Conservation (phyloP, 2,113 vertebrate species). For the Oreochromis niloticus region DNA sequence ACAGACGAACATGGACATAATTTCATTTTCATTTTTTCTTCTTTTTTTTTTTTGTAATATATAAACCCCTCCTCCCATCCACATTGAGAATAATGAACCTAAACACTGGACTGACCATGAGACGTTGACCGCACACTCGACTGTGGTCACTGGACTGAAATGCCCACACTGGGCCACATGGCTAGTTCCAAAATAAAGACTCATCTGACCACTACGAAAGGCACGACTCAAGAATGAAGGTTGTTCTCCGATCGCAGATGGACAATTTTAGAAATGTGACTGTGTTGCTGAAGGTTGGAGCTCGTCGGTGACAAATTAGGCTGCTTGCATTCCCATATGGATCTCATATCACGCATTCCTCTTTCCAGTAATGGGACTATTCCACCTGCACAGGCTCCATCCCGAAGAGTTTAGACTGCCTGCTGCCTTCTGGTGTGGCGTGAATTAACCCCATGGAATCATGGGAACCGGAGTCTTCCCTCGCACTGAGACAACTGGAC, state of each 20-base stretch:
- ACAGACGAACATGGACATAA: constrained; percentile 42
- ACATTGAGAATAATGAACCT: constrained; percentile 30
- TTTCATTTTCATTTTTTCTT: neutral
- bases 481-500: constrained; percentile 71
- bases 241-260: constrained; percentile 23
- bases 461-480: constrained; percentile 73
- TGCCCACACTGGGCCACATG: neutral
- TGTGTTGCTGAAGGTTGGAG: constrained; percentile 37
- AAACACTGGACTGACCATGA: constrained; percentile 71
- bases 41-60: neutral
- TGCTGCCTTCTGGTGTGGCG: constrained; percentile 52
- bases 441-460: constrained; percentile 63
- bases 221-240: constrained; percentile 30
- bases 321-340: constrained; percentile 47
- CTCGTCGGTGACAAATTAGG: constrained; percentile 32
- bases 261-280: constrained; percentile 51
- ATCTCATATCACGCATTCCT: constrained; percentile 68
- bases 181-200: constrained; percentile 39
- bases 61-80: neutral
- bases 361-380: constrained; percentile 33
- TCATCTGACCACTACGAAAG: constrained; percentile 50
- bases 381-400: constrained; percentile 45
- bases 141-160: constrained; percentile 49
- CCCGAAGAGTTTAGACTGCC: constrained; percentile 37
- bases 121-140: constrained; percentile 38